A percentile compares a stretch with the other conserved stretches of the same genome.
phyloP scores from a whole-genome alignment of 2,797 vertebrate genomes.

The Cephalopachus bancanus region DNA sequence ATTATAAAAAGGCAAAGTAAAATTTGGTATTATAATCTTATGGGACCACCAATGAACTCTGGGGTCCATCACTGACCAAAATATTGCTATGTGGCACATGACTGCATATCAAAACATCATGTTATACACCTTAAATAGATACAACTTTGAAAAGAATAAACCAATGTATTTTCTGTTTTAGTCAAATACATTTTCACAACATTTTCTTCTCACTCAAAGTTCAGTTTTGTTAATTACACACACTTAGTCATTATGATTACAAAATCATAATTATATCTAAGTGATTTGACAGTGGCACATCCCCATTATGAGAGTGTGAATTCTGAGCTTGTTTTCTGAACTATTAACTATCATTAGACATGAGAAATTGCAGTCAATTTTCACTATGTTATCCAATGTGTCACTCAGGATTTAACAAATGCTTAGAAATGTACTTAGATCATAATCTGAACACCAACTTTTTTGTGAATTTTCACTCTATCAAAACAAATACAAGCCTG shows the following conservation, averaged over 20 bases:
- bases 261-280: constrained; percentile 82
- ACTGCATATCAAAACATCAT: not conserved
- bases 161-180: constrained; percentile 44
- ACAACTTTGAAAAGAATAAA: constrained; percentile 31
- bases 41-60: not conserved
- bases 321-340: constrained; percentile 68
- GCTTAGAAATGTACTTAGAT: constrained; percentile 46
- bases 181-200: not conserved
- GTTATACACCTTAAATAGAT: not conserved
- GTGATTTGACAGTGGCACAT: constrained; percentile 66
- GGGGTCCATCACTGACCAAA: not conserved
- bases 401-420: constrained; percentile 59
- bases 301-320: constrained; percentile 78
- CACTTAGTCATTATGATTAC: constrained; percentile 79
- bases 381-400: constrained; percentile 48
- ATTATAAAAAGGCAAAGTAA: not conserved
- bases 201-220: constrained; percentile 71
- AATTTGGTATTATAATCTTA: not conserved
- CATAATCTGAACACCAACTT: constrained; percentile 50
- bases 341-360: constrained; percentile 77
- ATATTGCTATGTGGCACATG: not conserved
- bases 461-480: constrained; percentile 68
- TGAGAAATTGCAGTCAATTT: constrained; percentile 59
- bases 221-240: constrained; percentile 79
- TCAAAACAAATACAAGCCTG: constrained; percentile 39